These are phyloP conservation scores for Piaya cayana DNA, from an alignment of 2,113 vertebrate species.

Conservation along the genomic window DNA sequence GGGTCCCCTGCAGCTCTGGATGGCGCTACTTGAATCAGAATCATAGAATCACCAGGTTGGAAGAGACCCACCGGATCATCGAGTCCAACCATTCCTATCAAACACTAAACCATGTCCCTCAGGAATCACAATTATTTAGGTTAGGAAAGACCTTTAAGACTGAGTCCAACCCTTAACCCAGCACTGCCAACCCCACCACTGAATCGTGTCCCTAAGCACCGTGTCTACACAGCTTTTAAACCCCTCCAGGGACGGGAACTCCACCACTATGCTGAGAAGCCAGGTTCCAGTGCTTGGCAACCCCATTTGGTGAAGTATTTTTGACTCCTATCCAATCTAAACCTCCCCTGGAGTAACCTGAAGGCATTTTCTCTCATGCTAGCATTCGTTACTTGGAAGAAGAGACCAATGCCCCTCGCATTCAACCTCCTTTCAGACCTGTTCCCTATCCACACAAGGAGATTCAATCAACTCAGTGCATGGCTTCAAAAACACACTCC, in stretches of 20 bases:
- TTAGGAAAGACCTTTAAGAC: neutral
- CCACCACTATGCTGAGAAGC: neutral
- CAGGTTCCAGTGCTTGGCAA: neutral
- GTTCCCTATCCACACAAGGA: neutral
- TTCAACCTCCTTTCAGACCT: neutral
- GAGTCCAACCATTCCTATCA: too few relatives aligned
- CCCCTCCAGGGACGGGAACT: neutral
- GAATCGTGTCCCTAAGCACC: neutral
- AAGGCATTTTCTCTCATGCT: neutral
- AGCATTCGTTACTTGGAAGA: neutral
- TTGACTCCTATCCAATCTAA: neutral
- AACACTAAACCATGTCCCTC: too few relatives aligned
- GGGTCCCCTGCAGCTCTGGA: neutral
- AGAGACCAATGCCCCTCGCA: neutral
- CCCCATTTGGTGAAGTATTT: neutral
- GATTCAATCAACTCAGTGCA: neutral
- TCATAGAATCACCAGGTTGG: too few relatives aligned
- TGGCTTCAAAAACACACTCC: neutral
- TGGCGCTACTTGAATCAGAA: neutral
- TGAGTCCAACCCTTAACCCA: neutral
- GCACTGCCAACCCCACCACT: neutral
- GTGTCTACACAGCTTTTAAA: neutral
- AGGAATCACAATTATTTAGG: neutral
- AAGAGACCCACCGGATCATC: too few relatives aligned
- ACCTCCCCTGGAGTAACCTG: neutral